These are phyloP conservation scores for Boleophthalmus pectinirostris DNA, from an alignment of 2,113 vertebrate genomes.

Conservation along the genomic window DNA sequence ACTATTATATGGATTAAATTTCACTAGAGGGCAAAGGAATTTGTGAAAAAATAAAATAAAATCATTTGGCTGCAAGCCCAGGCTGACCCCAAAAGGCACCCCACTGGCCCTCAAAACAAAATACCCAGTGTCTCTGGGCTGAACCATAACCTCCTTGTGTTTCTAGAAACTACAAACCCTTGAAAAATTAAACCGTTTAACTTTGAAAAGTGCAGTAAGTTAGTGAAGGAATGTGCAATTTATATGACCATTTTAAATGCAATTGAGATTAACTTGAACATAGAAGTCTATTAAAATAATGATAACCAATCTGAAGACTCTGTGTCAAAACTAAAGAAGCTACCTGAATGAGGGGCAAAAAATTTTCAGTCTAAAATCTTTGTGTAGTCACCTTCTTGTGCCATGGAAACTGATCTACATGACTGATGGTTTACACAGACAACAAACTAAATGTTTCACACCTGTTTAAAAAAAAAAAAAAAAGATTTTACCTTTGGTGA, in stretches of 20 bases:
- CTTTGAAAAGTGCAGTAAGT: not conserved
- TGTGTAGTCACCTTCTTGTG: too few species aligned
- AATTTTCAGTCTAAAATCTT: too few species aligned
- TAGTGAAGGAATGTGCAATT: not conserved
- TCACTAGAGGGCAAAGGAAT: constrained; percentile 39
- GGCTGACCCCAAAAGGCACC: constrained; percentile 37
- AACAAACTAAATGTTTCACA: not conserved
- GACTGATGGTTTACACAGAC: not conserved
- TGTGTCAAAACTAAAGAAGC: too few species aligned
- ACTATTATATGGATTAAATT: constrained; percentile 50
- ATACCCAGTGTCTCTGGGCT: constrained; percentile 51
- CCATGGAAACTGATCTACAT: too few species aligned
- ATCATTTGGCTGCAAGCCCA: constrained; percentile 55
- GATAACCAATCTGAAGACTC: too few species aligned
- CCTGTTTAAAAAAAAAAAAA: not conserved
- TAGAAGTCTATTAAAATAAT: too few species aligned
- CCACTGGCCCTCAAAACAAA: constrained; percentile 56
- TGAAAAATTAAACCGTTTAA: constrained; percentile 40
- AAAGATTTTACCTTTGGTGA: constrained; percentile 77
- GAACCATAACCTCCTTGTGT: constrained; percentile 37
- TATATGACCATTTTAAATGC: not conserved
- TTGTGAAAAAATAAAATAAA: constrained; percentile 18
- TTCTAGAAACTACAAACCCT: constrained; percentile 36
- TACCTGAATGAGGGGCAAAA: too few species aligned
- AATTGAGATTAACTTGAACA: not conserved